Percentiles rank a stretch among this genome's conserved stretches.
Conservation (phyloP, 2,888 invertebrate genomes). For the Caenorhabditis sinica region DNA sequence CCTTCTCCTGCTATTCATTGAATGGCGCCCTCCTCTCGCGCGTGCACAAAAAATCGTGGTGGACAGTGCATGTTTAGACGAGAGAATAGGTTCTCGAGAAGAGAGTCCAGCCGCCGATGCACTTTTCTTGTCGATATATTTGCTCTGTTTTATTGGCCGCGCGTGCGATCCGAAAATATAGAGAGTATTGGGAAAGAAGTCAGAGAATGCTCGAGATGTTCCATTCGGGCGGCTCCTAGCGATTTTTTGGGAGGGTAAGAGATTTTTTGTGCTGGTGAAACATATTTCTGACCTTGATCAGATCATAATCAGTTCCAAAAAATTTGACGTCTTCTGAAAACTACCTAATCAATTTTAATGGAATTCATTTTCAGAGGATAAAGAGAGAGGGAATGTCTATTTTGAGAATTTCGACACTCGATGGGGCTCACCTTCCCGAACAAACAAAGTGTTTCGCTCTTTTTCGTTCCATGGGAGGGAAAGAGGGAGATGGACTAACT, state of each 20-base stretch:
- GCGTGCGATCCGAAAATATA: constrained; percentile 63
- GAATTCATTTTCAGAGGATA: not conserved
- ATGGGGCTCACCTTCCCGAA: constrained; percentile 61
- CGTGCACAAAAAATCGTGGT: constrained; percentile 66
- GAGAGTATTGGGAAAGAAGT: constrained; percentile 10
- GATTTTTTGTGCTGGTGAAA: not conserved
- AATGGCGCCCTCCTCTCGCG: constrained; percentile 45
- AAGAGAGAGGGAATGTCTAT: constrained; percentile 39
- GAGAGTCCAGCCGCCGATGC: constrained; percentile 44
- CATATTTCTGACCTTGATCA: not conserved
- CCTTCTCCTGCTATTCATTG: not conserved
- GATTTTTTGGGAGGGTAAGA: not conserved
- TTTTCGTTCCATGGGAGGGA: constrained; percentile 32
- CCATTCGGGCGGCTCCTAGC: constrained; percentile 8
- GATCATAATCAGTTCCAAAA: not conserved
- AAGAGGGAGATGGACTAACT: constrained; percentile 11
- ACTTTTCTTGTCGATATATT: constrained; percentile 61
- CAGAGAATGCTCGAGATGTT: constrained; percentile 52
- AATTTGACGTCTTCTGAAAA: not conserved
- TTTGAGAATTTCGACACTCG: constrained; percentile 42
- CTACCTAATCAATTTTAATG: not conserved
- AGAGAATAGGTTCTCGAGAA: constrained; percentile 27
- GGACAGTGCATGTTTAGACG: constrained; percentile 61
- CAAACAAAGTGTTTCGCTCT: constrained; percentile 64
- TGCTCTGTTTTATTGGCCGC: constrained; percentile 62